These are phyloP conservation scores for Pseudopleuronectes americanus DNA, from an alignment of 2,797 vertebrate species.

Conservation along the genomic window DNA sequence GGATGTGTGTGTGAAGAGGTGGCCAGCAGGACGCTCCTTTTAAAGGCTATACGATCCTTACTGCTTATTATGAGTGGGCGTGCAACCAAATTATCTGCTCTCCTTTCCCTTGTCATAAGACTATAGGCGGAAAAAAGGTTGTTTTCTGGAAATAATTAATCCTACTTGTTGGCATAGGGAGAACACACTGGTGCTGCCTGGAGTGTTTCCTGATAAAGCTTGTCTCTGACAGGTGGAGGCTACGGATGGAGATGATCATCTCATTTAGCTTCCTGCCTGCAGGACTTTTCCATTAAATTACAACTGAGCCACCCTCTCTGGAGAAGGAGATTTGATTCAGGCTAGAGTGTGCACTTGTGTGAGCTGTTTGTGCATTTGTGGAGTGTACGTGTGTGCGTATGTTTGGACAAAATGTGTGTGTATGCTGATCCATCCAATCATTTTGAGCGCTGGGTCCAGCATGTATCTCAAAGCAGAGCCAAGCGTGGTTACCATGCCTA, in stretches of 20 bases:
- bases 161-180: slow-evolving; percentile 62
- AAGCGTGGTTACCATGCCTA: slow-evolving; percentile 80
- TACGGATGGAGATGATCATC: slow-evolving; percentile 67
- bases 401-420: slow-evolving; percentile 6
- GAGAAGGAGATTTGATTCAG: slow-evolving; percentile 57
- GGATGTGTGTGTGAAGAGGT: slow-evolving; percentile 57
- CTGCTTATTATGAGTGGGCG: slow-evolving; percentile 62
- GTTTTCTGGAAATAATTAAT: slow-evolving; percentile 81
- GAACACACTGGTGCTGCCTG: slow-evolving; percentile 43
- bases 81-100: slow-evolving; percentile 59
- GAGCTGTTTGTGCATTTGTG: slow-evolving; percentile 25
- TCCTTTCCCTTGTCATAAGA: slow-evolving; percentile 64
- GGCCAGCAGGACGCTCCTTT: slow-evolving; percentile 76
- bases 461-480: slow-evolving; percentile 56
- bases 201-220: slow-evolving; percentile 59
- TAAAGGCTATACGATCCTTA: slow-evolving; percentile 76
- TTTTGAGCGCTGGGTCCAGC: slow-evolving; percentile 57
- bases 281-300: slow-evolving; percentile 75
- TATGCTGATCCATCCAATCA: slow-evolving; percentile 37
- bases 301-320: slow-evolving; percentile 57
- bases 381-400: not conserved
- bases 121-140: slow-evolving; percentile 63
- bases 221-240: slow-evolving; percentile 64
- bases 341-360: slow-evolving; percentile 21
- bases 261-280: slow-evolving; percentile 65